These are phyloP conservation scores for Anthophora plumipes DNA, from an alignment of 2,888 invertebrate genomes.

Conservation along the genomic window DNA sequence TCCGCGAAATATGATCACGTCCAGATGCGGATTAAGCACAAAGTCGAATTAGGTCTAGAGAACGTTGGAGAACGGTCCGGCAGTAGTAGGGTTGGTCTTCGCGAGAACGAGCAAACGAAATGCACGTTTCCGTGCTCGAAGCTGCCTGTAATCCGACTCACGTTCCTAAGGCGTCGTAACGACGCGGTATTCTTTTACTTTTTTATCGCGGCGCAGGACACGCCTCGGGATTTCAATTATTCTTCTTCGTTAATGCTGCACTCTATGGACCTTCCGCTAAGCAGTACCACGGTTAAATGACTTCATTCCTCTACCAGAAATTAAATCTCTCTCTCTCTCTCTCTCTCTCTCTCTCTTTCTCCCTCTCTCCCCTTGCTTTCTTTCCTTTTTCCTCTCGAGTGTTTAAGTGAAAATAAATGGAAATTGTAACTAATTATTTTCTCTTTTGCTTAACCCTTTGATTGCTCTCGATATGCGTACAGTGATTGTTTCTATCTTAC, in stretches of 20 bases:
- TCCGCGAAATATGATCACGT: conserved; percentile 68
- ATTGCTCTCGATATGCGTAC: no score
- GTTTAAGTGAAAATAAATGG: no score
- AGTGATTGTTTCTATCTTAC: no score
- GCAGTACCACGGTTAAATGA: background rate
- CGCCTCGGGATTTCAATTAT: conserved; percentile 38
- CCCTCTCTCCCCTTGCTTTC: no score
- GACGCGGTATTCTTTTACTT: conserved; percentile 32
- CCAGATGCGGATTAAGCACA: conserved; percentile 63
- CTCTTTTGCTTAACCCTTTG: no score
- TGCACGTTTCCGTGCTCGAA: background rate
- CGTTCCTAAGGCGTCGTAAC: conserved; percentile 35
- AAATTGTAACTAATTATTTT: no score
- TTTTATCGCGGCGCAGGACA: conserved; percentile 26
- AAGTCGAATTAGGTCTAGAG: conserved; percentile 46
- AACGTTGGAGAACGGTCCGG: background rate
- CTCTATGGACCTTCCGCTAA: background rate
- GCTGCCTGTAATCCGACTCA: conserved; percentile 38
- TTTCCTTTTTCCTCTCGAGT: no score
- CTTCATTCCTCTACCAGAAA: background rate
- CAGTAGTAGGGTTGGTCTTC: background rate
- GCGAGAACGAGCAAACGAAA: conserved; percentile 10
- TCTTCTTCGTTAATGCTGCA: conserved; percentile 11
- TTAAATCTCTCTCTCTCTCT: no score
- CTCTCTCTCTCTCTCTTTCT: no score